Base-by-base conservation (phyloP, 64 coral and sea anemone species). In the Pachyseris speciosa region DNA sequence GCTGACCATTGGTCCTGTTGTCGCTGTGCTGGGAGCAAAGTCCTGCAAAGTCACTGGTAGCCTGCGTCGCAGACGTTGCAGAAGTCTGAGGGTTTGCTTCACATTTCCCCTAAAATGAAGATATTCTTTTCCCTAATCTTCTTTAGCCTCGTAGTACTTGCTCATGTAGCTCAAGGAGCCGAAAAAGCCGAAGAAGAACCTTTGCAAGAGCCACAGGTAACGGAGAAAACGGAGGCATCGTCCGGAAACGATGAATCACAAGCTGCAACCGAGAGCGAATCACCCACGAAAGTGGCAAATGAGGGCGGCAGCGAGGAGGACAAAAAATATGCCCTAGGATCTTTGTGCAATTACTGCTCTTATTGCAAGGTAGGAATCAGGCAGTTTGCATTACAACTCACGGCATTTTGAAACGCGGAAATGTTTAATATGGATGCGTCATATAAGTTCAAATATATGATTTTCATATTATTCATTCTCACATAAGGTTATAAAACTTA, bases 301-400 rank as follows among this genome's bases (percentile, higher is more conserved):
- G 77, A 93, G 44, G 59, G 33, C 67, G 41, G 32, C 37, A 7
- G 49, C 25, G 55, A 65, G 39, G 69, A 90, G 15, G 71, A 94
- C 38, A 86, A 86, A 11, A 73, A 89, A 52, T 94, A 98, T 52
- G 91, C 75, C 0, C 29, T 92, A 38, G 96, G 96, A 27, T 95
- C 96, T 0, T 53, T 98, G 27, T 98, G 96, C 40, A 92, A 92
- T 33, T 98, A 98, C 32, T 98, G 96, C 42, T 58, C 72, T 37
- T 98, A 98, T 28, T 98, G 96, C 52, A 98, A 98, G 96, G 96
- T 98, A 95, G 11, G 36, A 38, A 71, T n/a, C 67, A 9, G 4
- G 1, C n/a, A 36, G n/a, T 40, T 37, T 39, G 15, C 20, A 34
- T 40, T 25, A 30, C 26, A 61, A 26, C 38, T 25, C 11, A 13